Conservation (phyloP, 2,888 invertebrate species). For the Tholera decimalis region DNA sequence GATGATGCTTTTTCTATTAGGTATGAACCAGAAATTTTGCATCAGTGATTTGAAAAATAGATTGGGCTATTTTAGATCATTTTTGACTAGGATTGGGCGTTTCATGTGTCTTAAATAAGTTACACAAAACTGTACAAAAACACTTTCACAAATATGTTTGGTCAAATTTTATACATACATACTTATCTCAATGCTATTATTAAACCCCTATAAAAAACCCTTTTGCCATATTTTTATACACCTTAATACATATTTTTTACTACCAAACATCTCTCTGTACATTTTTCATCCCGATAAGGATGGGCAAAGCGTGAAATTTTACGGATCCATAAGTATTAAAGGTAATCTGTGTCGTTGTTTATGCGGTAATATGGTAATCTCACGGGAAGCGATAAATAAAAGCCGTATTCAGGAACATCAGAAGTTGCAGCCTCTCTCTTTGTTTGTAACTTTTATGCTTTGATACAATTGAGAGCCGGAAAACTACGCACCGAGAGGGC, state of each 20-base stretch:
- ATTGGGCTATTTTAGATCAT: no score
- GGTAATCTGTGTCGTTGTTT: slow-evolving; percentile 76
- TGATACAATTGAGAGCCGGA: slow-evolving; percentile 74
- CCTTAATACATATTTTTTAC: slow-evolving; percentile 62
- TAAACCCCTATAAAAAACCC: slow-evolving; percentile 62
- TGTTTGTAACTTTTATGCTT: slow-evolving; percentile 77
- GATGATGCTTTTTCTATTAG: slow-evolving; percentile 48
- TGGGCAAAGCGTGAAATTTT: slow-evolving; percentile 71
- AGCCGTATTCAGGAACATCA: slow-evolving; percentile 70
- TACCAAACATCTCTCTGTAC: slow-evolving; percentile 57
- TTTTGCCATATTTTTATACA: slow-evolving; percentile 50
- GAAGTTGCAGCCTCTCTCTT: slow-evolving; percentile 74
- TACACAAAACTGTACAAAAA: slow-evolving; percentile 38
- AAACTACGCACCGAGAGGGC: slow-evolving; percentile 57
- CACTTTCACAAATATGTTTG: slow-evolving; percentile 44
- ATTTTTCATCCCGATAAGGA: slow-evolving; percentile 67
- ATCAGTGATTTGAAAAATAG: slow-evolving; percentile 25
- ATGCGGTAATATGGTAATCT: slow-evolving; percentile 75
- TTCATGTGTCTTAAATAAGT: slow-evolving; percentile 25
- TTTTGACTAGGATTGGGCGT: no score
- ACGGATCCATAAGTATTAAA: slow-evolving; percentile 66
- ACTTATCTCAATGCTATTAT: slow-evolving; percentile 61
- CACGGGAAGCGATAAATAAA: slow-evolving; percentile 78
- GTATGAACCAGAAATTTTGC: slow-evolving; percentile 22
- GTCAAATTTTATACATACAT: slow-evolving; percentile 48